Evolutionary conservation across 2,113 vertebrate species (phyloP).

Genomic region (Willisornis vidua): DNA sequence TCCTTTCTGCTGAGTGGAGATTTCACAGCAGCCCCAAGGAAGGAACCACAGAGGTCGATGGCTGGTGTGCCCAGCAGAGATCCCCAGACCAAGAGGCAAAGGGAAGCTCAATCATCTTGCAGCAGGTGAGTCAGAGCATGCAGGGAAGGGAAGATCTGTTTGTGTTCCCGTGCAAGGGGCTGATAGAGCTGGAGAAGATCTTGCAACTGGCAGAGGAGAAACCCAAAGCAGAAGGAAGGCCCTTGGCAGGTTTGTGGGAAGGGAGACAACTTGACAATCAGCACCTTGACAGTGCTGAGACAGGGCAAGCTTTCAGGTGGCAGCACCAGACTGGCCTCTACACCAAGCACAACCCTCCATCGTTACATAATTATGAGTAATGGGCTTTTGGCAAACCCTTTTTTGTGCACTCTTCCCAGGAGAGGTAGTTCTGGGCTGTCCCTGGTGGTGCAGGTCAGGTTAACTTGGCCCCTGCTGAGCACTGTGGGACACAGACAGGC

Average conservation of each 20-base stretch:
- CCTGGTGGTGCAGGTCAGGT: background rate
- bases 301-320: background rate
- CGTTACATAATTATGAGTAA: background rate
- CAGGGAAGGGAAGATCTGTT: background rate
- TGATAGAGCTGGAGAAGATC: background rate
- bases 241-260: background rate
- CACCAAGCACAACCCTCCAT: background rate
- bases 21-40: background rate
- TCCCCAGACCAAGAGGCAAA: background rate
- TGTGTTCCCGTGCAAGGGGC: background rate
- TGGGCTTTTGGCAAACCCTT: background rate
- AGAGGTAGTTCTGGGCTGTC: background rate
- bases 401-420: background rate
- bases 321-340: background rate
- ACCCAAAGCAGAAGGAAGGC: background rate
- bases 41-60: rapidly evolving
- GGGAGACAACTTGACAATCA: background rate
- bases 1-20: background rate
- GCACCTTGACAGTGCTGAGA: background rate
- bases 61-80: background rate
- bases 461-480: background rate
- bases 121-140: background rate
- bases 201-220: background rate
- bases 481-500: background rate
- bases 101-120: background rate